These are phyloP conservation scores for Lerista edwardsae DNA, from an alignment of 2,797 vertebrate genomes.

Conservation along the genomic window DNA sequence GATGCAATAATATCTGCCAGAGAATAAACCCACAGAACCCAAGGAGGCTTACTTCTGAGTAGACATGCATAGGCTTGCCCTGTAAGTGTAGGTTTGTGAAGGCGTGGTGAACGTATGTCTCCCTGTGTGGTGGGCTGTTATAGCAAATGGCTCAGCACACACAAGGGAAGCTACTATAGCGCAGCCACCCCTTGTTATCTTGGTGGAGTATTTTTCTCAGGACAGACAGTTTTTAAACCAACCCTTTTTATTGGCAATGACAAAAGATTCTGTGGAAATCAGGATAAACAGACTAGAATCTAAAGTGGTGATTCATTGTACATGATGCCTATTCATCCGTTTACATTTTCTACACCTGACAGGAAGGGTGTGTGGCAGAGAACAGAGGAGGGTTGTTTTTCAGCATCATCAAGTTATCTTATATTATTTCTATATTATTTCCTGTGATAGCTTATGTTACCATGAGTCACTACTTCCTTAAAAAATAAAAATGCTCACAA, in stretches of 20 bases:
- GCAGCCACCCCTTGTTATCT: neutral
- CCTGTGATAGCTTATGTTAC: slow-evolving; percentile 60
- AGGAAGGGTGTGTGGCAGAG: slow-evolving; percentile 62
- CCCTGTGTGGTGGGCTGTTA: no score
- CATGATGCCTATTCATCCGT: slow-evolving; percentile 53
- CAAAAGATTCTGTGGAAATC: slow-evolving; percentile 52
- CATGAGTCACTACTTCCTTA: slow-evolving; percentile 72
- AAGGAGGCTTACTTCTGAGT: no score
- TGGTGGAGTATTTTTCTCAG: slow-evolving; percentile 17
- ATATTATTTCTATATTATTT: slow-evolving; percentile 52
- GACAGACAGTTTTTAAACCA: slow-evolving; percentile 35
- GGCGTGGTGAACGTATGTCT: neutral
- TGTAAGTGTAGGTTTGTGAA: neutral
- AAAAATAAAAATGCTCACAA: slow-evolving; percentile 54
- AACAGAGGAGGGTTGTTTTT: slow-evolving; percentile 37
- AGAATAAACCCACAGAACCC: no score
- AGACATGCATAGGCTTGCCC: no score
- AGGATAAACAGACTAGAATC: slow-evolving; percentile 39
- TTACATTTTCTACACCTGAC: slow-evolving; percentile 48
- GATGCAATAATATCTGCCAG: no score
- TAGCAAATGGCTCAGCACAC: neutral
- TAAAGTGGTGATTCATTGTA: slow-evolving; percentile 25
- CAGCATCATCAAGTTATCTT: slow-evolving; percentile 54
- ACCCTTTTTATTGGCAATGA: slow-evolving; percentile 55
- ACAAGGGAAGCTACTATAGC: neutral